A percentile compares a stretch with the other conserved stretches of the same genome.
These are phyloP conservation scores for Aphelocoma coerulescens DNA, from an alignment of 2,113 vertebrate species.

Conservation along the genomic window DNA sequence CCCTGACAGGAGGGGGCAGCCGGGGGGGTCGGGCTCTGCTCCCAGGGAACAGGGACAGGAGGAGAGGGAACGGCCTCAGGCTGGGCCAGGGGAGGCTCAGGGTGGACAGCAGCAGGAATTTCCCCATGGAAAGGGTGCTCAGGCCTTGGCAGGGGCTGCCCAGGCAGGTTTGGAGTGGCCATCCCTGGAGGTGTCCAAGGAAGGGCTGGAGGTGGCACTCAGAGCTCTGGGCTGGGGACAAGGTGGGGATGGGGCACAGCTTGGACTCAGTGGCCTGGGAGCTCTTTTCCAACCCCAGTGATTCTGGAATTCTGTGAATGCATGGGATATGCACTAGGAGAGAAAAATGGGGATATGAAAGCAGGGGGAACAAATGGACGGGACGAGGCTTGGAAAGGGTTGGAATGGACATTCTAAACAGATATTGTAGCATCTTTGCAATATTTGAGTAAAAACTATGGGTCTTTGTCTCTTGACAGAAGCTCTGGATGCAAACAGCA, in stretches of 20 bases:
- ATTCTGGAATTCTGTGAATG: neutral
- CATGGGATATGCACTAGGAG: neutral
- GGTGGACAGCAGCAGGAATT: neutral
- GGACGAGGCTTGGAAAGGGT: neutral
- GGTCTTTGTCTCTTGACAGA: neutral
- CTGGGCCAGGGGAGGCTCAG: neutral
- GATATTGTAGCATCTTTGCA: neutral
- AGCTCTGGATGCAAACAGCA: neutral
- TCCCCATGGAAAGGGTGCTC: neutral
- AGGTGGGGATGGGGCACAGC: neutral
- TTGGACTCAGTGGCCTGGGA: accelerated
- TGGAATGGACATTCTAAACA: neutral
- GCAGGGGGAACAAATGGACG: neutral
- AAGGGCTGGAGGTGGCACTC: neutral
- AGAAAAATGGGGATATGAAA: neutral
- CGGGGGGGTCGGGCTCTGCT: neutral
- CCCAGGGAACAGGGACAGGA: neutral
- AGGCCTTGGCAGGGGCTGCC: neutral
- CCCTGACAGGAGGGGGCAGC: neutral
- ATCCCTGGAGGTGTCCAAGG: neutral
- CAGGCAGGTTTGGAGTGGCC: neutral
- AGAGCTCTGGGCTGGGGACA: neutral
- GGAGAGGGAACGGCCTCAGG: too few species aligned
- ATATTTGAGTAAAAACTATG: neutral
- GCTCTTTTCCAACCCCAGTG: accelerated